phyloP scores from a whole-genome alignment of 1,140 invertebrate species.

The Lepidurus apus region DNA sequence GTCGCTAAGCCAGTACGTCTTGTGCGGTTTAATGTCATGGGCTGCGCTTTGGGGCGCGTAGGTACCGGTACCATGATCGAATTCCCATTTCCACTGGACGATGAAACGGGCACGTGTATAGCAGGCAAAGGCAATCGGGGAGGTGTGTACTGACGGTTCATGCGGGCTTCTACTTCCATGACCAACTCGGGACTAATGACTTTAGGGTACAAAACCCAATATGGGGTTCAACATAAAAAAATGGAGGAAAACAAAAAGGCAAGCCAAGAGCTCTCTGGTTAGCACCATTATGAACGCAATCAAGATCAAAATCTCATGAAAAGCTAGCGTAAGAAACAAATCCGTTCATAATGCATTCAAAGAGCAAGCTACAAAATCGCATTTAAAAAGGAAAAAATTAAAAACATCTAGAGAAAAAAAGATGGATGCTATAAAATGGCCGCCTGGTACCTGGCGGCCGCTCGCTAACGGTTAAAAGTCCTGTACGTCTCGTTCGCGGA shows the following conservation, averaged over 20 bases:
- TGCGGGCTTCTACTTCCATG: constrained; percentile 78
- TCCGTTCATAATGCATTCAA: background rate
- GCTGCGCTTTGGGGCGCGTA: constrained; percentile 34
- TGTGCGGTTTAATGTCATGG: constrained; percentile 34
- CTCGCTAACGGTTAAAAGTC: constrained; percentile 75
- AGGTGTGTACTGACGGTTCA: constrained; percentile 72
- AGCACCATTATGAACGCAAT: background rate
- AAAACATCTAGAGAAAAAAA: constrained; percentile 38
- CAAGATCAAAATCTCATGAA: background rate
- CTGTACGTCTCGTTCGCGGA: constrained; percentile 64
- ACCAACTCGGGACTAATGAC: constrained; percentile 80
- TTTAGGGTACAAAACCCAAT: constrained; percentile 43
- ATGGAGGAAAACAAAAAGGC: constrained; percentile 41
- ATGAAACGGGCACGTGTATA: background rate
- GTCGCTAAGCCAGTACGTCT: constrained; percentile 35
- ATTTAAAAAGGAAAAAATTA: constrained; percentile 45
- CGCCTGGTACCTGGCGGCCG: constrained; percentile 66
- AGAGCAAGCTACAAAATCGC: constrained; percentile 45
- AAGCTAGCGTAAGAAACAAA: background rate
- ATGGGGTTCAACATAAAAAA: constrained; percentile 32
- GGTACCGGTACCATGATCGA: constrained; percentile 34
- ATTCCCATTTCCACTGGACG: constrained; percentile 23
- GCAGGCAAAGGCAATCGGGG: constrained; percentile 50
- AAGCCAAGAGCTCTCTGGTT: constrained; percentile 26
- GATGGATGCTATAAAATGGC: background rate